Conservation (phyloP, 2,888 invertebrate species). For the Uropetala carovei region DNA sequence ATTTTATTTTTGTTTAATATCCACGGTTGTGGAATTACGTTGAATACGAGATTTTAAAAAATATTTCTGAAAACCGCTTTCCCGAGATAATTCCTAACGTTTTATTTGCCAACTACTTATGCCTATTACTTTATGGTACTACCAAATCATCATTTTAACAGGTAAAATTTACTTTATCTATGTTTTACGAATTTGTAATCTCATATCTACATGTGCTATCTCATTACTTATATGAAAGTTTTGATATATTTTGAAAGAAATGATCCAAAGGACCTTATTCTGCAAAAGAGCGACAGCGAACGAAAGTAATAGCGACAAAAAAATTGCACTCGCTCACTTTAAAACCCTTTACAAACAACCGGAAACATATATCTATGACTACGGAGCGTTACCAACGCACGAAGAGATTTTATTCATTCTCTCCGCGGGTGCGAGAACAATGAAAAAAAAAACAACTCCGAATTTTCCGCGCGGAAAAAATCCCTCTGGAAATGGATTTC, state of each 20-base stretch:
- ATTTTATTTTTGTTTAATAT: no score
- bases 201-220: no score
- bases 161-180: no score
- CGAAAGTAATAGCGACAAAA: neutral
- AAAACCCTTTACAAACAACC: neutral
- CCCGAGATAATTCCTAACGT: no score
- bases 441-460: neutral
- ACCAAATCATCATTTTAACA: no score
- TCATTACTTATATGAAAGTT: no score
- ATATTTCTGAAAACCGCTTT: no score
- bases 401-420: constrained; percentile 17
- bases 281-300: neutral
- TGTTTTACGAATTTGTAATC: no score
- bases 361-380: neutral
- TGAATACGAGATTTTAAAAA: no score
- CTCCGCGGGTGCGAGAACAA: neutral
- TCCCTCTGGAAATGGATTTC: constrained; percentile 23
- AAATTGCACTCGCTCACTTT: neutral
- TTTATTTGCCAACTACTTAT: no score
- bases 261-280: neutral
- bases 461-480: neutral
- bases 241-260: neutral
- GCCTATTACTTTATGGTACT: no score
- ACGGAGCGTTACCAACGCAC: neutral
- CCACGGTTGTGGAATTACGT: no score